Percentiles rank a stretch among this genome's conserved stretches.
Evolutionary conservation across 2,797 vertebrate genomes (phyloP).

Genomic region (Gambusia yucatana): DNA sequence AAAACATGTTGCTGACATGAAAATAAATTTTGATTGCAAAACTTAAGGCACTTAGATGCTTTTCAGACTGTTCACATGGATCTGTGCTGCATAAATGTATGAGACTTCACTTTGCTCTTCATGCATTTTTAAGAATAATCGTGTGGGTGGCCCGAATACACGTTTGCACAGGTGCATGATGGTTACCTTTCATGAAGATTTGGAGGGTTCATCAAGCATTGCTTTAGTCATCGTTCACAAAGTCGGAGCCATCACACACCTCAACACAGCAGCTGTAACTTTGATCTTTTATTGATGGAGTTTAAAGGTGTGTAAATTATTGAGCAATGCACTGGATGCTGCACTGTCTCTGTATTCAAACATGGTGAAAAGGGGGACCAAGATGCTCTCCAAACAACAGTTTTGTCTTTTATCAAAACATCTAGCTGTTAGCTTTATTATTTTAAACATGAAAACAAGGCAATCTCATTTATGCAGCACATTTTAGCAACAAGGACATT

Average conservation of each 20-base stretch:
- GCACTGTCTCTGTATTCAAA: slow-evolving; percentile 62
- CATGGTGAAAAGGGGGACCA: slow-evolving; percentile 17
- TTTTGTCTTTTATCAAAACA: slow-evolving; percentile 5
- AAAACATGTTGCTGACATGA: background rate
- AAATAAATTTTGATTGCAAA: background rate
- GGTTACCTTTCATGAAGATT: slow-evolving; percentile 11
- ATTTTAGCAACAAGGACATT: background rate
- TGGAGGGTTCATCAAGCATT: slow-evolving; percentile 16
- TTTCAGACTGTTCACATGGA: background rate
- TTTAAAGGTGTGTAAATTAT: slow-evolving; percentile 79
- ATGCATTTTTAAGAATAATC: slow-evolving; percentile 13
- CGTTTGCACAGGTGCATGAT: slow-evolving; percentile 8
- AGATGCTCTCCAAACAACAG: slow-evolving; percentile 20
- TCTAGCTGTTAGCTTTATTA: slow-evolving; percentile 12
- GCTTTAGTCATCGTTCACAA: slow-evolving; percentile 15
- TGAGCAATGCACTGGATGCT: slow-evolving; percentile 56
- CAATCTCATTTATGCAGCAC: background rate
- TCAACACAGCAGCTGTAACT: slow-evolving; percentile 24
- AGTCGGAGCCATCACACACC: slow-evolving; percentile 34
- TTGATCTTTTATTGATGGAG: slow-evolving; percentile 78
- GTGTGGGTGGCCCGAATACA: background rate
- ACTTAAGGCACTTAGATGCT: background rate
- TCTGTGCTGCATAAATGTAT: slow-evolving; percentile 8
- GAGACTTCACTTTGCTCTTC: slow-evolving; percentile 7
- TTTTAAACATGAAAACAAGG: background rate